Base-by-base conservation (phyloP, 1,140 invertebrate species). In the Plectrocnemia conspersa region DNA sequence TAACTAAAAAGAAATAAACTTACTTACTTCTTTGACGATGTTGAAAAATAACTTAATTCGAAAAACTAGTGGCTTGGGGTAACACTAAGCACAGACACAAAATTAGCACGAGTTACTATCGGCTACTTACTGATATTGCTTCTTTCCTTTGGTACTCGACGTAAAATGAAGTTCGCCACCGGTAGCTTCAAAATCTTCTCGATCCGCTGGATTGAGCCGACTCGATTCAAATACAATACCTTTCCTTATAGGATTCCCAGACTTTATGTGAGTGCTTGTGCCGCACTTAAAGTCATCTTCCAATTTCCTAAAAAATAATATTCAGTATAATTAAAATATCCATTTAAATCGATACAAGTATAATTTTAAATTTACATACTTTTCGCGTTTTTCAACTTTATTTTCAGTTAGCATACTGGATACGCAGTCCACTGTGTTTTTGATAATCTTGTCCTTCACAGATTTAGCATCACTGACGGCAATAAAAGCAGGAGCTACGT, bases 161-260 rank as follows among this genome's bases (percentile, higher is more conserved):
- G 77, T 69, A 47, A 79, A 79, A 33, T 53, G 54, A 19, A 53
- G 54, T 54, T 83, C 82, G 63, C 79, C 82, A 15, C 81, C 81
- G 3, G 81, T 83, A 1, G 81, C 80, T 66, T 84, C 81, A 63
- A 84, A 84, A 66, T 84, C 82, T 63, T 83, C 82, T 22, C 82
- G 68, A 53, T 83, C 81, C 0, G 81, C 81, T 3, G 82, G 82
- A n/a, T n/a, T n/a, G 69, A 82, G 80, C 52, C 80, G 69, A 1
- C 78, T 77, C 2, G 77, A 74, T 63, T 82, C 79, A 59, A 81
- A 82, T 18, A 79, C 74, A 46, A 74, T 71, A 55, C 68, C 69
- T 59, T 78, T 79, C n/a, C 55, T 50, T 2, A 23, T n/a, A 19
- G 40, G 18, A 41, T 11, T 24, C 13, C 27, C 23, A 16, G 21